phyloP scores from a whole-genome alignment of 2,797 vertebrate genomes.

The Lepus oiostolus region DNA sequence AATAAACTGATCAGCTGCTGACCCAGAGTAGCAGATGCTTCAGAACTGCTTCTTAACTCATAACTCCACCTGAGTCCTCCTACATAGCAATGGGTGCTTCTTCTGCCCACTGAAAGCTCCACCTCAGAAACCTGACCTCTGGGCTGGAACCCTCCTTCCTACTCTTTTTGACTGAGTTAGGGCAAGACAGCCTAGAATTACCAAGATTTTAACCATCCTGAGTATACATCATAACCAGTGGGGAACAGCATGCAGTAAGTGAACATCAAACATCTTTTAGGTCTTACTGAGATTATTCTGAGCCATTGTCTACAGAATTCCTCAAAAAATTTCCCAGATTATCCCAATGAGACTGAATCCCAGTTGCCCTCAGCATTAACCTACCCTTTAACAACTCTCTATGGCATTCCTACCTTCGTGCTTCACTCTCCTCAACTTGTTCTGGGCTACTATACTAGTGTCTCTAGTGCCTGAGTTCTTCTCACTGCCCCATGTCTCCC shows the following conservation, averaged over 20 bases:
- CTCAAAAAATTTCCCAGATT: neutral
- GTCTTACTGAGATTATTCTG: neutral
- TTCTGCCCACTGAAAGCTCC: neutral
- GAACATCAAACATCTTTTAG: neutral
- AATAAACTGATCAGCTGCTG: neutral
- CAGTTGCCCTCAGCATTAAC: no score
- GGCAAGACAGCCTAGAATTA: neutral
- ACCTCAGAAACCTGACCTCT: neutral
- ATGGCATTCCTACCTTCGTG: neutral
- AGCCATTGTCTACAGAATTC: neutral
- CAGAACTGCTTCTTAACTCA: no score
- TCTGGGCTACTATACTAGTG: neutral
- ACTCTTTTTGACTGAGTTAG: neutral
- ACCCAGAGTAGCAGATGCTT: neutral
- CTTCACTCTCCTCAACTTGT: neutral
- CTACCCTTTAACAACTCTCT: no score
- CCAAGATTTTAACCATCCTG: neutral
- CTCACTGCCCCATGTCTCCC: neutral
- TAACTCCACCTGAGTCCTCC: neutral
- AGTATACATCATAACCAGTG: neutral
- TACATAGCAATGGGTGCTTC: accelerated
- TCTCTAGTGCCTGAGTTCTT: no score
- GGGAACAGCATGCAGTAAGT: neutral
- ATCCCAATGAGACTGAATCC: neutral
- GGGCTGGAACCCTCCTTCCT: neutral